These are phyloP conservation scores for Thereva unica DNA, from an alignment of 2,888 invertebrate species.

Conservation along the genomic window DNA sequence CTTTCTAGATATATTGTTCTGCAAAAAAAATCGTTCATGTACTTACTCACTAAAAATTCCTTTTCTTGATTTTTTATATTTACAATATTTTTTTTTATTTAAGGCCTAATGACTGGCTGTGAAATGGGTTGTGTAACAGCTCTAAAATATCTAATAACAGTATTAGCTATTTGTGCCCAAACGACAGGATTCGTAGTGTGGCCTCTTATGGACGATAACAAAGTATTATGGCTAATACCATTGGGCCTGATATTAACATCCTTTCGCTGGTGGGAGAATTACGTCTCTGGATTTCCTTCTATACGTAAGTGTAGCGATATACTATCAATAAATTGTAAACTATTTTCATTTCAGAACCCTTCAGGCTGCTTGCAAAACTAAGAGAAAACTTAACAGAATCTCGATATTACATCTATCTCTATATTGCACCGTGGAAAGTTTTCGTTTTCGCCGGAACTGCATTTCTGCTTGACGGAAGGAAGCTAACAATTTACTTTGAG, in stretches of 20 bases:
- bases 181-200: slow-evolving; percentile 70
- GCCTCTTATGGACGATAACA: slow-evolving; percentile 64
- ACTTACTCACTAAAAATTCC: too few relatives aligned
- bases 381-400: slow-evolving; percentile 65
- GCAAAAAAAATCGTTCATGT: too few relatives aligned
- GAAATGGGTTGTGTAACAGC: slow-evolving; percentile 48
- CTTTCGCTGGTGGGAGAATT: slow-evolving; percentile 86
- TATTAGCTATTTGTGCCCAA: slow-evolving; percentile 67
- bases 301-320: slow-evolving; percentile 45
- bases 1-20: too few relatives aligned
- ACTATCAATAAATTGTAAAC: slow-evolving; percentile 44
- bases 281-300: slow-evolving; percentile 59
- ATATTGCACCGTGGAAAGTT: slow-evolving; percentile 77
- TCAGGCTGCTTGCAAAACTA: slow-evolving; percentile 58
- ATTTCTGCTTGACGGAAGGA: slow-evolving; percentile 61
- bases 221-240: slow-evolving; percentile 62
- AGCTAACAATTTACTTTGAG: slow-evolving; percentile 57
- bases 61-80: not conserved
- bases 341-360: slow-evolving; percentile 50
- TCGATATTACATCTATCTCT: slow-evolving; percentile 74
- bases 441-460: slow-evolving; percentile 69
- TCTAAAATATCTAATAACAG: slow-evolving; percentile 45
- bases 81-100: slow-evolving; percentile 29
- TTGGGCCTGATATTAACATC: slow-evolving; percentile 71
- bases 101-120: slow-evolving; percentile 50